Evolutionary conservation across 2,113 vertebrate genomes (phyloP).

Genomic region (Ammodytes marinus): DNA sequence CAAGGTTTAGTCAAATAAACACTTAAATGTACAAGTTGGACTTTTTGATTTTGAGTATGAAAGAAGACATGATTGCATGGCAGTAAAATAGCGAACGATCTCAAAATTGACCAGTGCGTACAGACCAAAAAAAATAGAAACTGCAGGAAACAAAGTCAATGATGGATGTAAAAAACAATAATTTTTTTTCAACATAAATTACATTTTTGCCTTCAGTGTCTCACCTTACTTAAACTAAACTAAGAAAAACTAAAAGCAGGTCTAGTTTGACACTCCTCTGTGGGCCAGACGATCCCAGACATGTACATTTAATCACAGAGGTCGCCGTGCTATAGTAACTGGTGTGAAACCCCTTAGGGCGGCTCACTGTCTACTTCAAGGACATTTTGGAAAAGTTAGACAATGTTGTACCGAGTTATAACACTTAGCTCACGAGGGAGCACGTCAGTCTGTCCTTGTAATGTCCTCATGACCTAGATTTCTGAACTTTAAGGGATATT

Average conservation of each 20-base stretch:
- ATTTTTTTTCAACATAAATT: not conserved
- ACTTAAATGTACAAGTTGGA: too few relatives aligned
- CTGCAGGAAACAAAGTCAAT: too few relatives aligned
- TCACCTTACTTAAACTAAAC: too few relatives aligned
- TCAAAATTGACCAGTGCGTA: too few relatives aligned
- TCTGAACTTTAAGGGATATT: not conserved
- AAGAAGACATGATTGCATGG: too few relatives aligned
- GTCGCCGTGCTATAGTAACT: constrained; percentile 52
- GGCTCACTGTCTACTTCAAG: constrained; percentile 44
- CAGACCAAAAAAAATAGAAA: too few relatives aligned
- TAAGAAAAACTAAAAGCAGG: constrained; percentile 2
- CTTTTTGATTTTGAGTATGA: too few relatives aligned
- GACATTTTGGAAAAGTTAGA: constrained; percentile 38
- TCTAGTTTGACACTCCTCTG: constrained; percentile 26
- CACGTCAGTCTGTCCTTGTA: constrained; percentile 7
- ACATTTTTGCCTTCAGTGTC: constrained; percentile 13
- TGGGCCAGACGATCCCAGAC: constrained; percentile 33
- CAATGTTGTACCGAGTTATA: constrained; percentile 21
- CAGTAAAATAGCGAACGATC: too few relatives aligned
- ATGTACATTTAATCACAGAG: constrained; percentile 55
- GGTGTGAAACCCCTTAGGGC: constrained; percentile 21
- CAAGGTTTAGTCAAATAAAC: too few relatives aligned
- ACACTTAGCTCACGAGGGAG: not conserved
- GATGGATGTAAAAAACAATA: too few relatives aligned
- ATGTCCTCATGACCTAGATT: constrained; percentile 24